Evolutionary conservation across 53 echinoderm and acorn worm species (phyloP).

Genomic region (Hippasteria phrygiana): DNA sequence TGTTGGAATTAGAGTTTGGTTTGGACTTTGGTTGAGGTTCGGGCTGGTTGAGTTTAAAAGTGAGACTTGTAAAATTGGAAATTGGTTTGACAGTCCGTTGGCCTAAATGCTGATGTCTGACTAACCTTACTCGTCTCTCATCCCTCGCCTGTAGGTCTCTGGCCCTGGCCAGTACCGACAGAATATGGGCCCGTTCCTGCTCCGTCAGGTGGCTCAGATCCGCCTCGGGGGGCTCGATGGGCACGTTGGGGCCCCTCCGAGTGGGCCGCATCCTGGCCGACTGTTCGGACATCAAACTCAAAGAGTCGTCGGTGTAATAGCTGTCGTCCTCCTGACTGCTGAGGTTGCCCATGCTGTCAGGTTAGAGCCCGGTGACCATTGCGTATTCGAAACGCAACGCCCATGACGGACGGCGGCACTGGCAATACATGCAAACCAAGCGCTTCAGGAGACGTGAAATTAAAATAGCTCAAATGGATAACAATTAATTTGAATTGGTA

Average conservation of each 20-base stretch:
- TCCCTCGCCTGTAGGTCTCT: slow-evolving; percentile 84
- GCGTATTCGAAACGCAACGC: slow-evolving; percentile 26
- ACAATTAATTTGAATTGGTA: neutral
- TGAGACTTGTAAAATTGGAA: no score
- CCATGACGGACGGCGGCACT: neutral
- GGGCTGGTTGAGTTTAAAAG: no score
- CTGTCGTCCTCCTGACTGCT: slow-evolving; percentile 57
- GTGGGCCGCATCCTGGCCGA: slow-evolving; percentile 60
- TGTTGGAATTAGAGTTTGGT: no score
- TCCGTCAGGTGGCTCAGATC: slow-evolving; percentile 94
- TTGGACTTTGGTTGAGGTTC: no score
- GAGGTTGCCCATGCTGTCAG: slow-evolving; percentile 49
- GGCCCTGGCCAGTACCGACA: slow-evolving; percentile 87
- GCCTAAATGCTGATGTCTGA: no score
- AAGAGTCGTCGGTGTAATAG: slow-evolving; percentile 61
- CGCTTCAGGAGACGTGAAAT: neutral
- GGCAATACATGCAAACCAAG: neutral
- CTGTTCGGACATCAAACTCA: slow-evolving; percentile 50
- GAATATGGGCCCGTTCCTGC: slow-evolving; percentile 87
- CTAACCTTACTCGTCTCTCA: slow-evolving; percentile 90
- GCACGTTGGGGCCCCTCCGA: slow-evolving; percentile 41
- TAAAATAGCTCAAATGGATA: neutral
- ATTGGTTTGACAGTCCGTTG: no score
- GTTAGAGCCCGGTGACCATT: slow-evolving; percentile 46
- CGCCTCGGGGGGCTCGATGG: slow-evolving; percentile 77